These are phyloP conservation scores for Aleiodes sp. DNA, from an alignment of 1,140 invertebrate species.

Conservation along the genomic window DNA sequence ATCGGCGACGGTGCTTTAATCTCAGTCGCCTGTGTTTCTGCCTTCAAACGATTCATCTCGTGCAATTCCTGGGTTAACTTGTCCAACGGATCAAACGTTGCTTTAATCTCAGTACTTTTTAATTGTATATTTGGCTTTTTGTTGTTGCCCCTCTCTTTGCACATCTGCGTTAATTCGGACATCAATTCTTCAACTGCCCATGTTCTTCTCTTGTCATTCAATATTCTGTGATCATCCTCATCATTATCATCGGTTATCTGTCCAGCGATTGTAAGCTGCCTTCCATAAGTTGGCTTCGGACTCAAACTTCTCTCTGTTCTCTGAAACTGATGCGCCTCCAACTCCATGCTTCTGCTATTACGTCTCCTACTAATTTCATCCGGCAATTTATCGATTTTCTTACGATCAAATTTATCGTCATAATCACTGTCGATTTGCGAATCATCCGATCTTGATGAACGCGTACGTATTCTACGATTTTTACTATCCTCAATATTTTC, in stretches of 20 bases:
- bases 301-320: slow-evolving; percentile 34
- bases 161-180: slow-evolving; percentile 53
- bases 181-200: slow-evolving; percentile 61
- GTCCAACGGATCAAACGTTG: slow-evolving; percentile 37
- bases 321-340: slow-evolving; percentile 22
- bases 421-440: slow-evolving; percentile 34
- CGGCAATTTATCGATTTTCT: slow-evolving; percentile 18
- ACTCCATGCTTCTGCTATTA: slow-evolving; percentile 35
- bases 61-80: slow-evolving; percentile 47
- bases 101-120: slow-evolving; percentile 37
- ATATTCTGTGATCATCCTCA: slow-evolving; percentile 37
- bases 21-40: slow-evolving; percentile 5
- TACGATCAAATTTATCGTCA: slow-evolving; percentile 24
- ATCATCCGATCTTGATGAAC: slow-evolving; percentile 36
- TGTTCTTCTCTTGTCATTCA: slow-evolving; percentile 57
- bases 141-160: slow-evolving; percentile 30
- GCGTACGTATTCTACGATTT: slow-evolving; percentile 24
- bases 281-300: slow-evolving; percentile 30
- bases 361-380: slow-evolving; percentile 24
- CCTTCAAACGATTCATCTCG: slow-evolving; percentile 42
- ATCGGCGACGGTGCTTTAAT: slow-evolving; percentile 15
- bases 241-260: slow-evolving; percentile 34
- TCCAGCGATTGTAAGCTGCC: slow-evolving; percentile 38
- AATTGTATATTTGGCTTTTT: slow-evolving; percentile 37
- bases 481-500: slow-evolving; percentile 21